Conservation (phyloP, 2,113 vertebrate species). For the Cryptotis parvus region DNA sequence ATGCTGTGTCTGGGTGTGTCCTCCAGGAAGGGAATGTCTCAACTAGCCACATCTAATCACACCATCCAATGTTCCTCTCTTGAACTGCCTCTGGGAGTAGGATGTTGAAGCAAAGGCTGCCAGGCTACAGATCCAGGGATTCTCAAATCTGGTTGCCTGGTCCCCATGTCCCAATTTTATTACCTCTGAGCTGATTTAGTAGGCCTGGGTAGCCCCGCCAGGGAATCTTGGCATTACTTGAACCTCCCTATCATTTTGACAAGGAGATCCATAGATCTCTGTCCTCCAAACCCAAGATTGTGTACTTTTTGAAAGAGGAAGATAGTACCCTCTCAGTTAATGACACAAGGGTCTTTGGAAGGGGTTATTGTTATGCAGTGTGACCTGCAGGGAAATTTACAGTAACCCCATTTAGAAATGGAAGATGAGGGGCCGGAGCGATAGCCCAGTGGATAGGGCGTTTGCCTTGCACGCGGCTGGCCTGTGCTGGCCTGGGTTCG, state of each 20-base stretch:
- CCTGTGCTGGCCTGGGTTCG: too few relatives aligned
- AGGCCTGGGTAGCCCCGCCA: neutral
- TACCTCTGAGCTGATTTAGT: neutral
- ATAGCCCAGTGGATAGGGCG: too few relatives aligned
- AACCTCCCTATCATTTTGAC: neutral
- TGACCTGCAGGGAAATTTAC: neutral
- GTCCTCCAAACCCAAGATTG: constrained; percentile 16
- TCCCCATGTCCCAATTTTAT: too few relatives aligned
- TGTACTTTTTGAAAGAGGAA: constrained; percentile 55
- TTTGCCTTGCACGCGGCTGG: too few relatives aligned
- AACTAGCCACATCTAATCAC: too few relatives aligned
- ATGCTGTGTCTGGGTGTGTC: neutral
- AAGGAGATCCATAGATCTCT: neutral
- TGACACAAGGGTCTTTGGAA: neutral
- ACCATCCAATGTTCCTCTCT: neutral
- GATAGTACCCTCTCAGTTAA: neutral
- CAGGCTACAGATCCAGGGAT: too few relatives aligned
- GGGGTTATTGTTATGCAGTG: neutral
- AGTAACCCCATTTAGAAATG: too few relatives aligned
- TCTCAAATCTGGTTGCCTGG: neutral
- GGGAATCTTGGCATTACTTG: neutral
- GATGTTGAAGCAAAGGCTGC: too few relatives aligned
- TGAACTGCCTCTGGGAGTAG: neutral
- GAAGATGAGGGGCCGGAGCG: too few relatives aligned
- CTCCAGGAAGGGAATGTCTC: too few relatives aligned